Percentiles rank a stretch among this genome's conserved stretches.
Conservation (phyloP, 2,113 vertebrate species). For the Chroicocephalus ridibundus region DNA sequence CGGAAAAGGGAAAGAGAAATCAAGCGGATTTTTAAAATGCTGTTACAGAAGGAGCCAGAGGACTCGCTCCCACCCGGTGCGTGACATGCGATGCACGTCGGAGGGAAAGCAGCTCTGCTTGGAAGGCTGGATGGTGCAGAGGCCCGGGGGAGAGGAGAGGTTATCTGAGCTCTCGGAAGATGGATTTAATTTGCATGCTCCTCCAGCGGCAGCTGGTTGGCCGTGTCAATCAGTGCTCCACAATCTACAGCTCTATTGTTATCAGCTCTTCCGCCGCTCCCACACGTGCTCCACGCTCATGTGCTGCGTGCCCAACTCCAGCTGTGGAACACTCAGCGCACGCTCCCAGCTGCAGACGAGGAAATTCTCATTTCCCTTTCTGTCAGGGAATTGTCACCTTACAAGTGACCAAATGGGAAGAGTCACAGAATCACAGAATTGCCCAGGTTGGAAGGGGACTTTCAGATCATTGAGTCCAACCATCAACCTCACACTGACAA, state of each 20-base stretch:
- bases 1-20: neutral
- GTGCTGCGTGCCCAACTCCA: neutral
- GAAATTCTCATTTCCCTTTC: neutral
- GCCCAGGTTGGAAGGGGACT: no score
- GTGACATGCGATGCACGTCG: rapidly evolving
- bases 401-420: neutral
- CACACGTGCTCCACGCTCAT: neutral
- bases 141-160: neutral
- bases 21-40: neutral
- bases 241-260: neutral
- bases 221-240: neutral
- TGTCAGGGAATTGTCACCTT: neutral
- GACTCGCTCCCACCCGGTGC: rapidly evolving
- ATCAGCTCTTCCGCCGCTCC: neutral
- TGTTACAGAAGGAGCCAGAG: neutral
- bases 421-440: no score
- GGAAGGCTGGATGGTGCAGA: no score
- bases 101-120: neutral
- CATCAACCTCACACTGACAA: no score
- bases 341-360: no score
- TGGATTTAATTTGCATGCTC: neutral
- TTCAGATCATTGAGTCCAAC: no score
- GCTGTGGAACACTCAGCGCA: neutral
- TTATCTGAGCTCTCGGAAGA: neutral
- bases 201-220: neutral